Evolutionary conservation across 2,797 vertebrate species (phyloP), one percentile per base, ranked within the genome.

Genomic region (Enteromius thamalakanensis): DNA sequence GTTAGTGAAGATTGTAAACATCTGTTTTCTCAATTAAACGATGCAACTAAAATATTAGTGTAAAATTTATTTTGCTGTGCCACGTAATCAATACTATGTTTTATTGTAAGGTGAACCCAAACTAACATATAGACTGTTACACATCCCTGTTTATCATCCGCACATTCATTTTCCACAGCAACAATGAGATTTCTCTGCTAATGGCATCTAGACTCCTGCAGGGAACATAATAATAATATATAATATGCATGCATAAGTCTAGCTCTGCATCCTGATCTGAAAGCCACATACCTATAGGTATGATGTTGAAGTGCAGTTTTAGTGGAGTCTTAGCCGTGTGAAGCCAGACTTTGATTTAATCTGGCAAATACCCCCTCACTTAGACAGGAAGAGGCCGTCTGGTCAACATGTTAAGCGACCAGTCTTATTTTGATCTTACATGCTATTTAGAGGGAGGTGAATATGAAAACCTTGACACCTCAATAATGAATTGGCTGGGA

Each of bases 261-360:
- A 55, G 51, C 21, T 87, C 37, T 40, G 74, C 64, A 69, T 62
- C 32, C 47, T 79, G 80, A 65, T 76, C 79, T 76, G 77, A 79
- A 49, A 84, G 37, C 21, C 68, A 65, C 32, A 42, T 86, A 72
- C 68, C 77, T 82, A 21, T n/a, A 60, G 23, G 74, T 17, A 29
- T 23, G 42, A 45, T 72, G 67, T 60, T 49, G 32, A 76, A 26
- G n/a, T 42, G 21, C 37, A 40, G 34, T 49, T 49, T 32, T 34
- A 60, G n/a, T n/a, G 42, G 12, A 72, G 26, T 58, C 34, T 60
- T 67, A 67, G 32, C 8, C 64, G 10, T 11, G 3, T 10, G 4
- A 37, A 65, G 17, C 17, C 64, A 65, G 15, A 34, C 21, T 23
- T 42, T 45, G 37, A 45, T 15, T 70, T 26, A 26, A 26, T 45